These are phyloP conservation scores for Panurus biarmicus DNA, from an alignment of 2,113 vertebrate genomes.

Conservation along the genomic window DNA sequence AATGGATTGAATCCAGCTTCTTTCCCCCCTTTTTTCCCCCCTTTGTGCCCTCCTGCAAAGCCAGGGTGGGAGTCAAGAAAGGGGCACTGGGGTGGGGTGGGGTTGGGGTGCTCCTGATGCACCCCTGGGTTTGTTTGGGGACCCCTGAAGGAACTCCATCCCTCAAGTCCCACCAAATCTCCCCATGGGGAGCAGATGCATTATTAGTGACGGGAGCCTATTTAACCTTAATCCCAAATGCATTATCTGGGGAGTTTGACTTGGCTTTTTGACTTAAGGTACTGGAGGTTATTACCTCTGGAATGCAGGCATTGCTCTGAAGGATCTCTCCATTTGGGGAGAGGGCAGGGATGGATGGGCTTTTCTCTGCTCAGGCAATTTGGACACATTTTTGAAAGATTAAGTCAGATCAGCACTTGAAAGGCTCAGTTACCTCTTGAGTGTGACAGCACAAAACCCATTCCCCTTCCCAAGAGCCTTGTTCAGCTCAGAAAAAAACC, in stretches of 20 bases:
- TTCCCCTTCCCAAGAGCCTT: not conserved
- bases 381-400: not conserved
- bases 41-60: not conserved
- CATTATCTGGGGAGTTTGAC: slow-evolving; percentile 47
- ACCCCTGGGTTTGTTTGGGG: slow-evolving; percentile 6
- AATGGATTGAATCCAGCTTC: slow-evolving; percentile 68
- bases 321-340: not conserved
- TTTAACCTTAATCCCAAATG: slow-evolving; percentile 63
- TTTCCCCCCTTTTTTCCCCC: not conserved
- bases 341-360: not conserved
- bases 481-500: fast-evolving
- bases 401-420: not conserved
- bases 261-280: slow-evolving; percentile 1
- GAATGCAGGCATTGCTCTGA: not conserved
- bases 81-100: not conserved
- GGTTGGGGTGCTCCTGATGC: not conserved
- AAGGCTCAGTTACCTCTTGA: not conserved
- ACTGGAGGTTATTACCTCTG: slow-evolving; percentile 34
- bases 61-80: not conserved
- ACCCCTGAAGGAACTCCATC: slow-evolving; percentile 27
- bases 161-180: slow-evolving; percentile 18
- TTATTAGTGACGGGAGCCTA: slow-evolving; percentile 14
- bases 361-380: not conserved
- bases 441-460: not conserved
- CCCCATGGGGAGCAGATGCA: not conserved